phyloP scores from a whole-genome alignment of 2,113 vertebrate genomes.

The Taurulus bubalis region DNA sequence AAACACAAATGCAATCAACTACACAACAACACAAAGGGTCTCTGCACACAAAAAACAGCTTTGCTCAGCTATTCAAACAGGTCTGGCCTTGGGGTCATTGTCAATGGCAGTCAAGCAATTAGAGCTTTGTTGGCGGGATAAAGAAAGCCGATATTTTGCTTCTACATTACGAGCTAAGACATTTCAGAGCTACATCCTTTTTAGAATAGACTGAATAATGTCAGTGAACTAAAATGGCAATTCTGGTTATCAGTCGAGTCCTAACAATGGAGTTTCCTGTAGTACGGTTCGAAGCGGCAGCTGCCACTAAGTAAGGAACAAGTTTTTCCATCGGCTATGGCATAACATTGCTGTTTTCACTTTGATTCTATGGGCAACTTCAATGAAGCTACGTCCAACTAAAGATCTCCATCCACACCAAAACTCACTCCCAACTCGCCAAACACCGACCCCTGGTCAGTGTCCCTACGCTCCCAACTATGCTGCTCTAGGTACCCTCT shows the following conservation, averaged over 20 bases:
- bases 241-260: neutral
- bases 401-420: neutral
- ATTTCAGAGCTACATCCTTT: neutral
- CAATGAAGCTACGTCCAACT: neutral
- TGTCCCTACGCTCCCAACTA: too few relatives aligned
- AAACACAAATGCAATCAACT: slow-evolving; percentile 5
- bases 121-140: neutral
- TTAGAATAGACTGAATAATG: neutral
- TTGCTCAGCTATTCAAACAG: neutral
- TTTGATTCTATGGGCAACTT: neutral
- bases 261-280: neutral
- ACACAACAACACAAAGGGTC: neutral
- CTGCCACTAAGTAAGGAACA: neutral
- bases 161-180: neutral
- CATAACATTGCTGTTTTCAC: neutral
- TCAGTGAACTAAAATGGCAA: neutral
- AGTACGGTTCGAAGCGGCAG: neutral
- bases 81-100: neutral
- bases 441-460: too few relatives aligned
- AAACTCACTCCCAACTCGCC: too few relatives aligned
- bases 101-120: neutral
- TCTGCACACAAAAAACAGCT: neutral
- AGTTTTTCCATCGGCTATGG: neutral
- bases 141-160: neutral
- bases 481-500: too few relatives aligned